These are phyloP conservation scores for Agrotis segetum DNA, from an alignment of 2,888 invertebrate species.

Conservation along the genomic window DNA sequence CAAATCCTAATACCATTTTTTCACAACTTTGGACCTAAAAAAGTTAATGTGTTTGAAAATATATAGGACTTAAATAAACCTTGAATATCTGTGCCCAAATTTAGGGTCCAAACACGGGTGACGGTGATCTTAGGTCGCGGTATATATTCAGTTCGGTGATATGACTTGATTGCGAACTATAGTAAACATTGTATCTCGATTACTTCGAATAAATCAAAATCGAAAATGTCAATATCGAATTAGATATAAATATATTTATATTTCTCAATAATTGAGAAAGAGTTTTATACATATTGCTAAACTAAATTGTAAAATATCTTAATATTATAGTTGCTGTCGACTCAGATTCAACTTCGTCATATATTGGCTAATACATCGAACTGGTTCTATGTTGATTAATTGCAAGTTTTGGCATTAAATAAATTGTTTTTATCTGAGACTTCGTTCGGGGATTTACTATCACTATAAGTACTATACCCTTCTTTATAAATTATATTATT, in stretches of 20 bases:
- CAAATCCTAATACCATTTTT: not conserved
- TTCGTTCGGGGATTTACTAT: not conserved
- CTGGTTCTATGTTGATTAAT: conserved; percentile 13
- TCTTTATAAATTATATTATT: too few relatives aligned
- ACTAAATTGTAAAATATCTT: not conserved
- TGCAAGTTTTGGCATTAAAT: not conserved
- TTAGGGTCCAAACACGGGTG: not conserved
- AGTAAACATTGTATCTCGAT: conserved; percentile 9
- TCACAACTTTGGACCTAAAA: not conserved
- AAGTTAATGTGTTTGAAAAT: not conserved
- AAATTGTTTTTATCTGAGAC: not conserved
- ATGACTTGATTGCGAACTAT: not conserved
- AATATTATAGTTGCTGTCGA: conserved; percentile 2
- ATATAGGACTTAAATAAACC: conserved; percentile 10
- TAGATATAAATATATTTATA: not conserved
- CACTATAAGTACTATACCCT: not conserved
- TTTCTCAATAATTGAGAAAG: conserved; percentile 18
- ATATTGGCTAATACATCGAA: conserved; percentile 6
- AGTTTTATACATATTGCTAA: not conserved
- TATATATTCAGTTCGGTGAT: conserved; percentile 23
- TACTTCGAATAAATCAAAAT: not conserved
- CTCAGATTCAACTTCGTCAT: not conserved
- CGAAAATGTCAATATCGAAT: not conserved
- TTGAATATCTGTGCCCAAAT: not conserved
- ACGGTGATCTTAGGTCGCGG: conserved; percentile 19